These are phyloP conservation scores for Drosophila auraria DNA, from an alignment of 1,140 invertebrate species.

Conservation along the genomic window DNA sequence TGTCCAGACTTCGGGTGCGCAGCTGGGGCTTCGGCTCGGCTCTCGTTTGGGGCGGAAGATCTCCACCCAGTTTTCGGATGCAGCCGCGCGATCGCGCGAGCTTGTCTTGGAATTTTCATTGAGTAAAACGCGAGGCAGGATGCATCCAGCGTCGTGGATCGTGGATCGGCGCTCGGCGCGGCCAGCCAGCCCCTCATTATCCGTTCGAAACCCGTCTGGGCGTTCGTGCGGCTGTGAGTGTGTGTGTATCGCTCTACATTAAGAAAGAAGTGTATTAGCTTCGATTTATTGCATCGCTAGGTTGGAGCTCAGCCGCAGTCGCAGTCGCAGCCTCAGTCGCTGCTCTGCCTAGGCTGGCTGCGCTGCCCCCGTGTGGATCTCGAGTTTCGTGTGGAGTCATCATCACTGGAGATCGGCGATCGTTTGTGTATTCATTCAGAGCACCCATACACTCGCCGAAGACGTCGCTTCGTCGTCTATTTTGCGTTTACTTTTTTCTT, in stretches of 20 bases:
- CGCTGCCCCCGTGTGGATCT: constrained; percentile 42
- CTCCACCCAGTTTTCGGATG: constrained; percentile 85
- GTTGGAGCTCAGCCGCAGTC: constrained; percentile 21
- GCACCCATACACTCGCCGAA: constrained; percentile 78
- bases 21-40: constrained; percentile 32
- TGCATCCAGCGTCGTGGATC: constrained; percentile 50
- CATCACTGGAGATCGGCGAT: constrained; percentile 55
- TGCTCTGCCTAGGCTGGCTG: constrained; percentile 15
- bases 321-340: background rate
- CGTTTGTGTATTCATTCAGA: constrained; percentile 80
- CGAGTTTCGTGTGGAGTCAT: constrained; percentile 59
- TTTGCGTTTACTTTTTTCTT: constrained; percentile 68
- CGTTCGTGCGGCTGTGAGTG: constrained; percentile 36
- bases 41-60: constrained; percentile 83
- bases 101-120: constrained; percentile 74
- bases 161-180: constrained; percentile 39
- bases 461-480: constrained; percentile 72
- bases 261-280: constrained; percentile 84
- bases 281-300: constrained; percentile 81
- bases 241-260: constrained; percentile 74
- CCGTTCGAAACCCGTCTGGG: constrained; percentile 81
- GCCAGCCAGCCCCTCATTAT: constrained; percentile 64
- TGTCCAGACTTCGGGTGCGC: constrained; percentile 23
- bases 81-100: constrained; percentile 42
- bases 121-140: constrained; percentile 77